A percentile compares a stretch with the other conserved stretches of the same genome.
These are phyloP conservation scores for Pygmarrhopalites habei DNA, from an alignment of 1,140 invertebrate genomes.

Conservation along the genomic window DNA sequence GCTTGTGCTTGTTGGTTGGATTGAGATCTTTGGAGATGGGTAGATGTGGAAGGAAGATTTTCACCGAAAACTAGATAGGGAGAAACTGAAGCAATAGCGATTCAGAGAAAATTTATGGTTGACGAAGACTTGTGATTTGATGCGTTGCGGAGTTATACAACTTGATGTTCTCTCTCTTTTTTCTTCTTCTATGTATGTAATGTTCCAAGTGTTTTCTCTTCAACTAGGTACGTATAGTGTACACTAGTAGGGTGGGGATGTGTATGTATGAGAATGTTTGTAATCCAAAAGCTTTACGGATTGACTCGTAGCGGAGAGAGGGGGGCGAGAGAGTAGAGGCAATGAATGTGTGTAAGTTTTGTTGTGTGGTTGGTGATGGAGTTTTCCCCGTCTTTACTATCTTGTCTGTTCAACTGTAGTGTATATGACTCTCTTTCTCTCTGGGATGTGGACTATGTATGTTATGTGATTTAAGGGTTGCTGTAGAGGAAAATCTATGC, in stretches of 20 bases:
- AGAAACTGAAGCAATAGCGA: constrained; percentile 2
- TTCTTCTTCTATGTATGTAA: not conserved
- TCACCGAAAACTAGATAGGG: not conserved
- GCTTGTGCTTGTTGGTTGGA: no score
- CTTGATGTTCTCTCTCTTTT: not conserved
- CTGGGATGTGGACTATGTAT: no score
- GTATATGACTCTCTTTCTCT: no score
- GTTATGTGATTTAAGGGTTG: no score
- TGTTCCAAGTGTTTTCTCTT: no score
- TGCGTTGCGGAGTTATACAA: constrained; percentile 14
- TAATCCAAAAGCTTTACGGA: no score
- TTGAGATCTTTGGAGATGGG: not conserved
- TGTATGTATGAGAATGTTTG: not conserved
- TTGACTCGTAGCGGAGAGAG: no score
- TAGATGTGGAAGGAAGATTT: not conserved
- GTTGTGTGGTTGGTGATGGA: not conserved
- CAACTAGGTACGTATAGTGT: no score
- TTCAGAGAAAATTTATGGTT: constrained; percentile 16
- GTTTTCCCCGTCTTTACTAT: not conserved
- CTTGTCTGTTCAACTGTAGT: no score
- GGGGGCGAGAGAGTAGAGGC: no score
- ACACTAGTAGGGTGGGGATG: no score
- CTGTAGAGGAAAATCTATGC: no score
- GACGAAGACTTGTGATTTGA: constrained; percentile 21
- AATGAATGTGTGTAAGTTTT: not conserved